Evolutionary conservation across 1,140 invertebrate species (phyloP).

Genomic region (Euura lappo): DNA sequence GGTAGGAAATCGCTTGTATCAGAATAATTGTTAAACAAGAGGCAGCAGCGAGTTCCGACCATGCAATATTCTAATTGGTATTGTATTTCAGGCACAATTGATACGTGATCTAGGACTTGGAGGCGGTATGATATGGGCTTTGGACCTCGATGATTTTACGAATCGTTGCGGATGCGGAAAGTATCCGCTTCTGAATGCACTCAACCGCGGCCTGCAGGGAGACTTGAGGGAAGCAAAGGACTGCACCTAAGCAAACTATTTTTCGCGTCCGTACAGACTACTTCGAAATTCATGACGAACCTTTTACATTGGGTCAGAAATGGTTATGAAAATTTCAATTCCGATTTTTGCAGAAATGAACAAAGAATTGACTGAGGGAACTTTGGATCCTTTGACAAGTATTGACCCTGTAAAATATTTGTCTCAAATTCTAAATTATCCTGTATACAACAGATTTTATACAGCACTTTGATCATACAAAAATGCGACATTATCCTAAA

Average conservation of each 20-base stretch:
- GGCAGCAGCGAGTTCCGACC: neutral
- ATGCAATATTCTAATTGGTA: too few relatives aligned
- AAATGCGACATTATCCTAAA: too few relatives aligned
- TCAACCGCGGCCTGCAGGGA: conserved; percentile 48
- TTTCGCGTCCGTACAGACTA: too few relatives aligned
- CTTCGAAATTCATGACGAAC: too few relatives aligned
- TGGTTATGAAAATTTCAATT: neutral
- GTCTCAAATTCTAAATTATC: too few relatives aligned
- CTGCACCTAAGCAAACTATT: neutral
- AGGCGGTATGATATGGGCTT: conserved; percentile 82
- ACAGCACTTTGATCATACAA: too few relatives aligned
- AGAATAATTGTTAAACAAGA: neutral
- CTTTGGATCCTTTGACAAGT: too few relatives aligned
- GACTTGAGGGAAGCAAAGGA: conserved; percentile 15
- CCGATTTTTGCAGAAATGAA: too few relatives aligned
- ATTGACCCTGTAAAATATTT: too few relatives aligned
- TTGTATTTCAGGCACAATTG: conserved; percentile 50
- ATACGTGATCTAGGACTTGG: conserved; percentile 68
- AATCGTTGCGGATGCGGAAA: conserved; percentile 70
- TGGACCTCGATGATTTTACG: conserved; percentile 80
- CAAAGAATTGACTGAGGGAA: too few relatives aligned
- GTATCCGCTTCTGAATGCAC: conserved; percentile 62
- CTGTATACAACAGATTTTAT: too few relatives aligned
- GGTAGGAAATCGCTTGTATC: conserved; percentile 25
- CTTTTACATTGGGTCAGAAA: neutral